phyloP scores from a whole-genome alignment of 1,140 invertebrate species.

The Campoletis sonorensis region DNA sequence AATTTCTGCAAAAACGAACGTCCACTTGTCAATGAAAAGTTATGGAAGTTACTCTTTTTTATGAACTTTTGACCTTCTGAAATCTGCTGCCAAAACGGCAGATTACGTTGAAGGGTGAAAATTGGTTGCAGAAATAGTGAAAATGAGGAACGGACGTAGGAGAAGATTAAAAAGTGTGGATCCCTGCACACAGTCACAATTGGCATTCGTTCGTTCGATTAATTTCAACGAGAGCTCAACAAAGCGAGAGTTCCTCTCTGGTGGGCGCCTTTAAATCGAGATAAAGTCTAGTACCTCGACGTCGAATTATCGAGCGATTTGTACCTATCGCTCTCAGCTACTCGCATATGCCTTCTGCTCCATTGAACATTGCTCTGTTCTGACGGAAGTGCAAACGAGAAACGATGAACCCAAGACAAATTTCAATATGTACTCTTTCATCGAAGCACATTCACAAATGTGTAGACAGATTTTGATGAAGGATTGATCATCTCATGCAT shows the following conservation, averaged over 20 bases:
- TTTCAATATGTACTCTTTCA: constrained; percentile 49
- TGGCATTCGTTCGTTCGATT: constrained; percentile 12
- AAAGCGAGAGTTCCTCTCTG: background rate
- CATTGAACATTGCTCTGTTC: background rate
- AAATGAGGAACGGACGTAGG: background rate
- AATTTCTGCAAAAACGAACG: no score
- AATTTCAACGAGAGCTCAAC: background rate
- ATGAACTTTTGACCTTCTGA: constrained; percentile 68
- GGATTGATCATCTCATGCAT: background rate
- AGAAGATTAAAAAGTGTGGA: background rate
- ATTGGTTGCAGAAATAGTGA: background rate
- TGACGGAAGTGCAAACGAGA: background rate
- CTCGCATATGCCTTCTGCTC: background rate
- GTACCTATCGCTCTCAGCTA: background rate
- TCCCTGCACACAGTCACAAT: background rate
- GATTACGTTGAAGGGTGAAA: constrained; percentile 51
- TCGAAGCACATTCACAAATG: constrained; percentile 38
- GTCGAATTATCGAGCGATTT: constrained; percentile 5
- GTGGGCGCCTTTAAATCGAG: background rate
- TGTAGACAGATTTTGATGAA: background rate
- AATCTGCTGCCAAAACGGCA: constrained; percentile 59
- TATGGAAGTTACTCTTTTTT: constrained; percentile 66
- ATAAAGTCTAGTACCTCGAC: constrained; percentile 13
- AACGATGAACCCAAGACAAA: constrained; percentile 22
- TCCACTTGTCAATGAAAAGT: constrained; percentile 3